Evolutionary conservation across 2,113 vertebrate species (phyloP).

Genomic region (Naja naja): DNA sequence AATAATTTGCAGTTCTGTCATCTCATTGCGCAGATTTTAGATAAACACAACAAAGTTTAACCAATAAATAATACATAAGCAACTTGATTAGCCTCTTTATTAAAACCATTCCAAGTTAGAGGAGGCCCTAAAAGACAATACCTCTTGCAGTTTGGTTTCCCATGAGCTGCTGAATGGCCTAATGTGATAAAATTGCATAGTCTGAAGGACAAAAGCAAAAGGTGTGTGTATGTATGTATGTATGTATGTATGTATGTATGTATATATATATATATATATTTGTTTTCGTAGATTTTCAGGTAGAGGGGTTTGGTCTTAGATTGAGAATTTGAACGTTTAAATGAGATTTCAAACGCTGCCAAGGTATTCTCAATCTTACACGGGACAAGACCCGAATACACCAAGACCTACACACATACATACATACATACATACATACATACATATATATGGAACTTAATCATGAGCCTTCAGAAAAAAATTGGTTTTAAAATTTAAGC

Average conservation of each 20-base stretch:
- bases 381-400: too few species aligned
- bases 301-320: too few species aligned
- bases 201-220: conserved; percentile 90
- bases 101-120: conserved; percentile 91
- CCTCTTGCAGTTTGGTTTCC: conserved; percentile 90
- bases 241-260: too few species aligned
- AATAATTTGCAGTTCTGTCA: conserved; percentile 67
- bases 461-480: conserved; percentile 76
- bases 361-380: too few species aligned
- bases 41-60: conserved; percentile 66
- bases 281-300: too few species aligned
- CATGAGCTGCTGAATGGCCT: conserved; percentile 89
- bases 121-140: conserved; percentile 91
- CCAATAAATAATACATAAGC: conserved; percentile 82
- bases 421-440: too few species aligned
- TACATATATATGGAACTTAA: conserved; percentile 79
- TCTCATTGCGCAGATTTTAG: conserved; percentile 67
- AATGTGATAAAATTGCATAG: conserved; percentile 99
- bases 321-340: too few species aligned
- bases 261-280: too few species aligned
- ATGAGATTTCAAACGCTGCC: too few species aligned
- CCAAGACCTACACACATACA: too few species aligned
- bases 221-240: too few species aligned
- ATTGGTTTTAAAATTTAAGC: conserved; percentile 70
- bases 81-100: conserved; percentile 94